phyloP scores from a whole-genome alignment of 2,113 vertebrate genomes.

The Gracilinanus agilis region DNA sequence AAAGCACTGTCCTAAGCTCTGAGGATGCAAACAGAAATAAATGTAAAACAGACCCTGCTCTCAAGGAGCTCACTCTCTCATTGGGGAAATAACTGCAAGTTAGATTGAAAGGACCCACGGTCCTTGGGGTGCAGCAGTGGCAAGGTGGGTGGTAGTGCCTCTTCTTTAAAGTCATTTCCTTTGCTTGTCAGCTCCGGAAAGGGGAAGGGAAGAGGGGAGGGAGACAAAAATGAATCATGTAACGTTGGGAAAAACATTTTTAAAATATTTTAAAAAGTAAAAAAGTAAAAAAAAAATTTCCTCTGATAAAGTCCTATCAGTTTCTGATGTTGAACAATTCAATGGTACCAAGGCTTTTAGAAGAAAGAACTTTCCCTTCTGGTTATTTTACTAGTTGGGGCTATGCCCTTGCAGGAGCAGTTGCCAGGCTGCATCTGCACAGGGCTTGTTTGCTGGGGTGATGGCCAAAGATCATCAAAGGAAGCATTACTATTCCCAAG shows the following conservation, averaged over 20 bases:
- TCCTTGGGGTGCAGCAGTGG: not conserved
- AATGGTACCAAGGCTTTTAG: not conserved
- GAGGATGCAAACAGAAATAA: not conserved
- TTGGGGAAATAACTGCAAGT: not conserved
- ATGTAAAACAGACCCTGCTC: not conserved
- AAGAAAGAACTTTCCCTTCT: not conserved
- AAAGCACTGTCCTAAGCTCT: not conserved
- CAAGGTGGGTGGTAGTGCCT: not conserved
- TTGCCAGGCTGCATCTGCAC: not conserved
- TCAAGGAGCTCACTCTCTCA: not conserved
- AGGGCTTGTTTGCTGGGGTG: not conserved
- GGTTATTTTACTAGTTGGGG: not conserved
- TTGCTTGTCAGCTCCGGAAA: too few species aligned
- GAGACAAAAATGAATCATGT: too few species aligned
- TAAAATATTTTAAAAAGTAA: too few species aligned
- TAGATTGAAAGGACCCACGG: not conserved
- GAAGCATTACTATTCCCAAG: not conserved
- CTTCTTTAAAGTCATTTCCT: not conserved
- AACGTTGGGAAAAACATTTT: too few species aligned
- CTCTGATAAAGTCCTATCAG: not conserved
- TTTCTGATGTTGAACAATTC: not conserved
- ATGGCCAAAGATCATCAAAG: not conserved
- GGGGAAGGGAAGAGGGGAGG: too few species aligned
- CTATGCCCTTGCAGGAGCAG: not conserved
- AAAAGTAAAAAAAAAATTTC: too few species aligned